Evolutionary conservation across 2,113 vertebrate species (phyloP).

Genomic region (Noctilio leporinus): DNA sequence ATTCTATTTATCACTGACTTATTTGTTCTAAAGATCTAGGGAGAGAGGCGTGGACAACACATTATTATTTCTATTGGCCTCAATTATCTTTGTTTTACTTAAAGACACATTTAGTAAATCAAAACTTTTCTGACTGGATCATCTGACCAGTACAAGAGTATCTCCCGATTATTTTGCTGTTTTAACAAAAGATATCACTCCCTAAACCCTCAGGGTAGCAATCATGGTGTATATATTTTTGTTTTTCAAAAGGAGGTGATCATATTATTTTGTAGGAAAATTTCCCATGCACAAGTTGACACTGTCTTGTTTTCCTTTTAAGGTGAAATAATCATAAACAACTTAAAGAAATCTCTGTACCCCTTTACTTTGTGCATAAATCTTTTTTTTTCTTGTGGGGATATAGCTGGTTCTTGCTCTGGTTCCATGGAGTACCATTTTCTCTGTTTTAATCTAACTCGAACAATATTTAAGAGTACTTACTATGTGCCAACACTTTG

Average conservation of each 20-base stretch:
- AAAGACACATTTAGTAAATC: background rate
- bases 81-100: constrained; percentile 6
- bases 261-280: background rate
- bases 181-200: background rate
- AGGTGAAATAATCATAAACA: background rate
- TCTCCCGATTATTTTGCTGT: constrained; percentile 19
- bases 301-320: background rate
- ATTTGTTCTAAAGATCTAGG: background rate
- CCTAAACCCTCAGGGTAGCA: background rate
- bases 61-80: constrained; percentile 1
- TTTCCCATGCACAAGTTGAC: background rate
- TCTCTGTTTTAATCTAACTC: background rate
- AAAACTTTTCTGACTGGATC: background rate
- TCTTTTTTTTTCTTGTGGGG: background rate
- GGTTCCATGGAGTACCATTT: background rate
- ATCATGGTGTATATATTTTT: background rate
- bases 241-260: background rate
- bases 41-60: background rate
- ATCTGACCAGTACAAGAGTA: background rate
- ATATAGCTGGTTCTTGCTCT: background rate
- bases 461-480: background rate
- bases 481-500: background rate
- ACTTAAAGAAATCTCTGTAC: background rate
- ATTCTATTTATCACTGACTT: background rate
- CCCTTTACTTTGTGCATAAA: background rate